Conservation (phyloP, 2,888 invertebrate species). For the Drosophila falleni region DNA sequence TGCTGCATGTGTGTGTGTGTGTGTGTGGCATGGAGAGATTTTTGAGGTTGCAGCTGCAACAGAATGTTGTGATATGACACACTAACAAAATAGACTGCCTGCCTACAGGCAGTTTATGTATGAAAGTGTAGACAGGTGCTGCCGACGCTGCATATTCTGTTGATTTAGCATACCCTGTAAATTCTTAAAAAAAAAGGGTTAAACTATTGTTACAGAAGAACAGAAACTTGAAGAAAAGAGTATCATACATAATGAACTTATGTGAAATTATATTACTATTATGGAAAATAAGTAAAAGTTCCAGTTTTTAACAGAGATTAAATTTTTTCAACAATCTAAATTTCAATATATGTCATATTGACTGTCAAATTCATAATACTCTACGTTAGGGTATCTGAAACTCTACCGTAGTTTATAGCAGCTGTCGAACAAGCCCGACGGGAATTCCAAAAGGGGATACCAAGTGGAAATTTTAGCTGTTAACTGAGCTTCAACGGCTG, state of each 20-base stretch:
- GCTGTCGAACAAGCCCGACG: slow-evolving; percentile 15
- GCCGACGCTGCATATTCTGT: slow-evolving; percentile 28
- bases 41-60: slow-evolving; percentile 40
- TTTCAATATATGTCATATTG: background rate
- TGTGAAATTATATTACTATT: too few relatives aligned
- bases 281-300: too few relatives aligned
- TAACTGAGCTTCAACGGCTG: slow-evolving; percentile 30
- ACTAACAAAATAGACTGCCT: slow-evolving; percentile 19
- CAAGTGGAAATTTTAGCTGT: slow-evolving; percentile 21
- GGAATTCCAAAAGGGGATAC: slow-evolving; percentile 1
- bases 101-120: slow-evolving; percentile 12
- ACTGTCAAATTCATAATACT: too few relatives aligned
- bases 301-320: too few relatives aligned
- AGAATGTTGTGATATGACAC: slow-evolving; percentile 22
- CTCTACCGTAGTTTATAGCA: slow-evolving; percentile 8
- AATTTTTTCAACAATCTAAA: too few relatives aligned
- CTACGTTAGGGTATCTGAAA: background rate
- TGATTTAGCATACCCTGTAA: slow-evolving; percentile 1
- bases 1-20: slow-evolving; percentile 5
- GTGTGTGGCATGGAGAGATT: slow-evolving; percentile 11
- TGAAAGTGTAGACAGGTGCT: slow-evolving; percentile 24
- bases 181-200: background rate
- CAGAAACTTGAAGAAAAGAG: too few relatives aligned
- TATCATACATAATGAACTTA: too few relatives aligned
- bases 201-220: background rate